Percentiles rank a stretch among this genome's conserved stretches.
Evolutionary conservation across 2,113 vertebrate genomes (phyloP).

Genomic region (Dromiciops gliroides): DNA sequence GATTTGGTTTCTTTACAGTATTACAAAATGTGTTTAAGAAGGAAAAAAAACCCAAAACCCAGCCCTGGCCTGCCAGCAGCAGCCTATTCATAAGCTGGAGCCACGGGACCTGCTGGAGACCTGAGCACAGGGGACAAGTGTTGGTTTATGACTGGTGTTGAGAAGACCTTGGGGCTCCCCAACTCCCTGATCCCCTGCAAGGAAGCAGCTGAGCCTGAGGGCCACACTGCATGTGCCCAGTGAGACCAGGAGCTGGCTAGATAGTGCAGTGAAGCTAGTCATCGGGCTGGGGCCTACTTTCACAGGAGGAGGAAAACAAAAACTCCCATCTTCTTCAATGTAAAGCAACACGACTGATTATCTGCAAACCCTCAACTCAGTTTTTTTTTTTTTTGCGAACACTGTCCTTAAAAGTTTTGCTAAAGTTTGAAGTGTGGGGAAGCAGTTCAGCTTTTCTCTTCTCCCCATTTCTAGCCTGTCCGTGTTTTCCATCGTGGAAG

Average conservation of each 20-base stretch:
- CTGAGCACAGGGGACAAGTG: not conserved
- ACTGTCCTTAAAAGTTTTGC: slow-evolving; percentile 54
- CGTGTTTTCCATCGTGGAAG: slow-evolving; percentile 57
- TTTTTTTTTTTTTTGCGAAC: too few relatives aligned
- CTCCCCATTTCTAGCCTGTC: slow-evolving; percentile 53
- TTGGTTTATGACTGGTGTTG: not conserved
- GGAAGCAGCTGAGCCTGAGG: slow-evolving; percentile 61
- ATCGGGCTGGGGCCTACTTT: slow-evolving; percentile 68
- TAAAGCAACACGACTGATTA: slow-evolving; percentile 47
- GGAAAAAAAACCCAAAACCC: slow-evolving; percentile 74
- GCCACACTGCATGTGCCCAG: slow-evolving; percentile 56
- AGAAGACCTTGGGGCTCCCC: not conserved
- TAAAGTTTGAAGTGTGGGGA: slow-evolving; percentile 51
- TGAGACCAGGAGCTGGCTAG: slow-evolving; percentile 63
- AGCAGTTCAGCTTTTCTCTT: slow-evolving; percentile 56
- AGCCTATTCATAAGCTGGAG: slow-evolving; percentile 42
- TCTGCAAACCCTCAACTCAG: slow-evolving; percentile 54
- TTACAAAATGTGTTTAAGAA: slow-evolving; percentile 75
- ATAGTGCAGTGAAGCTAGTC: slow-evolving; percentile 72
- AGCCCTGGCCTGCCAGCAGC: slow-evolving; percentile 43
- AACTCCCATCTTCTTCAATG: slow-evolving; percentile 57
- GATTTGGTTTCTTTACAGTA: slow-evolving; percentile 66
- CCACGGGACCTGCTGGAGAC: slow-evolving; percentile 3
- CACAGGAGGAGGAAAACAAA: slow-evolving; percentile 59
- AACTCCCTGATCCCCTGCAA: slow-evolving; percentile 50